Evolutionary conservation across 2,888 invertebrate species (phyloP).

Genomic region (Galerucella nymphaeae): DNA sequence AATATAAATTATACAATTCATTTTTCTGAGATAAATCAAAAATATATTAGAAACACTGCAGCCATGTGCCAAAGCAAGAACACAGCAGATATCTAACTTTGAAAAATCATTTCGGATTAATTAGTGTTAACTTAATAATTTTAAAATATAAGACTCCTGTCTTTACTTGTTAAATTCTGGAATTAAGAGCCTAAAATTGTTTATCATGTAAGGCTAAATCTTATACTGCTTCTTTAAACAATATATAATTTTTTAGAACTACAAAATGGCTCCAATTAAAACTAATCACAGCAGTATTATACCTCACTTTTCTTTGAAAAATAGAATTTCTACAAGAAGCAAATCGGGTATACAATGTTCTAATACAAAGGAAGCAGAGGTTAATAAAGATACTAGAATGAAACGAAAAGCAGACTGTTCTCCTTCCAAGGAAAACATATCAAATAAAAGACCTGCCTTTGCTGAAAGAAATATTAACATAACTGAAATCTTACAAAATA

Average conservation of each 20-base stretch:
- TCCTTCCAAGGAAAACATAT: slow-evolving; percentile 78
- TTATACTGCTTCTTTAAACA: too few species aligned
- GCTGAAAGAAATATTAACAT: slow-evolving; percentile 82
- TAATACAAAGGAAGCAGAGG: slow-evolving; percentile 51
- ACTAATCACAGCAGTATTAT: slow-evolving; percentile 58
- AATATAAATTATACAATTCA: not conserved
- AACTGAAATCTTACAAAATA: slow-evolving; percentile 44
- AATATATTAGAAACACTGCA: too few species aligned
- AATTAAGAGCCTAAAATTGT: too few species aligned
- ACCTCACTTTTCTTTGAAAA: slow-evolving; percentile 61
- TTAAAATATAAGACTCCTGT: too few species aligned
- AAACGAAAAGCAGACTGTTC: slow-evolving; percentile 87
- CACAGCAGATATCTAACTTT: too few species aligned
- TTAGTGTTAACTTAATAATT: too few species aligned
- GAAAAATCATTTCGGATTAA: too few species aligned
- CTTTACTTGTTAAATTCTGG: too few species aligned
- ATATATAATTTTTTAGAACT: not conserved
- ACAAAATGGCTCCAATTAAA: slow-evolving; percentile 72
- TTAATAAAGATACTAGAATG: slow-evolving; percentile 63
- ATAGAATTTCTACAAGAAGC: slow-evolving; percentile 68
- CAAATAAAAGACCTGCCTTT: slow-evolving; percentile 84
- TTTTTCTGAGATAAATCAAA: too few species aligned
- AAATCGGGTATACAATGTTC: slow-evolving; percentile 45
- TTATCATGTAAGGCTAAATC: too few species aligned
- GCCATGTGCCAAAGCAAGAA: too few species aligned